Base-by-base conservation (phyloP, 1,140 invertebrate species). In the Rhyacophila brunnea region DNA sequence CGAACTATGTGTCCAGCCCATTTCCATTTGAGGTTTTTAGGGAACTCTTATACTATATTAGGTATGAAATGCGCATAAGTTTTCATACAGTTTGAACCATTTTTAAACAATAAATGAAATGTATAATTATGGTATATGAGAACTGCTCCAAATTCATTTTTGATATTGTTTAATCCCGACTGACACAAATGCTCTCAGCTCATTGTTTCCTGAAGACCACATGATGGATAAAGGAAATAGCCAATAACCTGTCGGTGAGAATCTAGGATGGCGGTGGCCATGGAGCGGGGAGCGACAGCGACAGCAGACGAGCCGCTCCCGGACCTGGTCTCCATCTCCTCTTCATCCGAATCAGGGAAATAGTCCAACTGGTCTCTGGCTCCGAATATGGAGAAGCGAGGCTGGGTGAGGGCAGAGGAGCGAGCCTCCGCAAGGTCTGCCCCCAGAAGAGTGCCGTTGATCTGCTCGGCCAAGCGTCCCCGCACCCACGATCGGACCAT, bases 311-410 rank as follows among this genome's bases (percentile, higher is more conserved):
- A 70, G 42, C 63, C 65, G 15, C 49, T 40, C 28, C 58, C 59
- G 43, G 45, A 55, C 6, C 47, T 66, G 34, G 70, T 70, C 0
- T 69, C 71, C 13, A 64, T 64, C 23, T 68, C 71, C 47, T 79
- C 78, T 13, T 77, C 74, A 14, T 77, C 81, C 4, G 80, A 80
- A 28, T 77, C 79, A 1, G 79, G 79, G 66, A 85, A 85, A 65
- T 85, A 85, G 49, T 86, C 84, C n/a, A 90, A 70, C 49, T 84
- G 78, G 68, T 87, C 77, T 17, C 74, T 72, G 61, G 77, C 71
- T 0, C 87, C 87, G 65, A 88, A 83, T 10, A 89, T 66, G 67
- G 68, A 23, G 68, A 58, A 14, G 65, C 64, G 14, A 67, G 67
- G 17, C 62, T 62, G 63, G 73, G 68, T 34, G 72, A 67, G 20